phyloP scores from a whole-genome alignment of 1,140 invertebrate genomes.

The Drosophila lini region DNA sequence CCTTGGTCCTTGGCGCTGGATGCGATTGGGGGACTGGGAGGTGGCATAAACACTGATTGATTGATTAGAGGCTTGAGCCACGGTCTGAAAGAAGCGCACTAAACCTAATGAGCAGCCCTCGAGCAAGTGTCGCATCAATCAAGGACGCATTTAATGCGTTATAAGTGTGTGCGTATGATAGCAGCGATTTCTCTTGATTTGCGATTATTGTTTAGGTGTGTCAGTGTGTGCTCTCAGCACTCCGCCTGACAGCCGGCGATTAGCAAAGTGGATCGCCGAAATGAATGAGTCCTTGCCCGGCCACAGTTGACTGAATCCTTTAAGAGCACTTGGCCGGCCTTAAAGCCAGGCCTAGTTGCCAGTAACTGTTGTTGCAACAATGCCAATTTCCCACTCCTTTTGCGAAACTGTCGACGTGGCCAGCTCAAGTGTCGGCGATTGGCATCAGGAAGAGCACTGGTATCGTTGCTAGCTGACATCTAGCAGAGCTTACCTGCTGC shows the following conservation, averaged over 20 bases:
- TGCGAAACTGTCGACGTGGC: slow-evolving; percentile 66
- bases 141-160: slow-evolving; percentile 78
- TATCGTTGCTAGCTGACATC: slow-evolving; percentile 34
- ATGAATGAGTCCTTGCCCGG: slow-evolving; percentile 61
- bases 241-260: slow-evolving; percentile 69
- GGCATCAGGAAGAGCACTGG: slow-evolving; percentile 57
- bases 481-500: slow-evolving; percentile 32
- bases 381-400: slow-evolving; percentile 22
- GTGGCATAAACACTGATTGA: slow-evolving; percentile 79
- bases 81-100: slow-evolving; percentile 44
- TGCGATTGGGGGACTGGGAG: neutral
- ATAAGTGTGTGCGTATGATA: slow-evolving; percentile 56
- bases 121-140: slow-evolving; percentile 81
- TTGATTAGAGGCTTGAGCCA: slow-evolving; percentile 74
- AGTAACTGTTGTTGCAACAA: slow-evolving; percentile 22
- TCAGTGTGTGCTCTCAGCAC: slow-evolving; percentile 3
- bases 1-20: neutral
- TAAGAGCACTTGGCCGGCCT: slow-evolving; percentile 30
- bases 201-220: slow-evolving; percentile 78
- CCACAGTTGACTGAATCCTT: slow-evolving; percentile 41
- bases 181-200: slow-evolving; percentile 76
- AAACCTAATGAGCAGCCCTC: slow-evolving; percentile 81
- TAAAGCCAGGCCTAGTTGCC: slow-evolving; percentile 29
- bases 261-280: slow-evolving; percentile 73
- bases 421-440: slow-evolving; percentile 64